Conservation (phyloP, 2,113 vertebrate species). For the Origma solitaria region DNA sequence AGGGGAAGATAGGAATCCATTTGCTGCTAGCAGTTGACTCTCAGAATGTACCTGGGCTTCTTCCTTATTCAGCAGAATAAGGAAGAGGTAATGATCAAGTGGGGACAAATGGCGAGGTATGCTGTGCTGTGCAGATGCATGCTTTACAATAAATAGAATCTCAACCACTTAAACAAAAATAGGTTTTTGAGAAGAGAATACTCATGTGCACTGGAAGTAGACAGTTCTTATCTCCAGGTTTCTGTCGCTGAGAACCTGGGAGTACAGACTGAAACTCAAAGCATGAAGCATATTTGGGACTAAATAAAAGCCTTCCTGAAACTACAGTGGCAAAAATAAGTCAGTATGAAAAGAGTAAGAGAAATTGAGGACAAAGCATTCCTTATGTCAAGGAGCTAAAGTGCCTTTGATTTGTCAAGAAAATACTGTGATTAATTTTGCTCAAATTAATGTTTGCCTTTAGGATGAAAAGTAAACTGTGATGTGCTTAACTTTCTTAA, state of each 20-base stretch:
- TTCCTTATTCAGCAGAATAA: background rate
- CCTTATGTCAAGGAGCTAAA: background rate
- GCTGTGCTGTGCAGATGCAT: background rate
- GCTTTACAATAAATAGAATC: background rate
- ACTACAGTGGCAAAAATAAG: background rate
- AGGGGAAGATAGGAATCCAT: background rate
- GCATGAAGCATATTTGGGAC: background rate
- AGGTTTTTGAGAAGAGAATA: background rate
- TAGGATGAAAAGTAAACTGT: background rate
- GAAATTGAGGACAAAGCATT: background rate
- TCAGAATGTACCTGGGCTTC: background rate
- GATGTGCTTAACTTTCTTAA: background rate
- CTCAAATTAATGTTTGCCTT: background rate
- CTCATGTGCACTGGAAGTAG: background rate
- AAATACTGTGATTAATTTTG: background rate
- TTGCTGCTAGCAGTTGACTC: background rate
- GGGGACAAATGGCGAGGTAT: background rate
- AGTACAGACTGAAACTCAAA: background rate
- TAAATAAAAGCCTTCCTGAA: background rate
- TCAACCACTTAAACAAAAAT: background rate
- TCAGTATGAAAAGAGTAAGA: background rate
- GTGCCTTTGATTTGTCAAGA: background rate
- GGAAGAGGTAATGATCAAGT: background rate
- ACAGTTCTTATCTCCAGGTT: background rate
- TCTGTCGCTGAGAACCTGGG: background rate